Evolutionary conservation across 2,888 invertebrate species (phyloP), one percentile per base, ranked within the genome.

Genomic region (Aphodius granarius): DNA sequence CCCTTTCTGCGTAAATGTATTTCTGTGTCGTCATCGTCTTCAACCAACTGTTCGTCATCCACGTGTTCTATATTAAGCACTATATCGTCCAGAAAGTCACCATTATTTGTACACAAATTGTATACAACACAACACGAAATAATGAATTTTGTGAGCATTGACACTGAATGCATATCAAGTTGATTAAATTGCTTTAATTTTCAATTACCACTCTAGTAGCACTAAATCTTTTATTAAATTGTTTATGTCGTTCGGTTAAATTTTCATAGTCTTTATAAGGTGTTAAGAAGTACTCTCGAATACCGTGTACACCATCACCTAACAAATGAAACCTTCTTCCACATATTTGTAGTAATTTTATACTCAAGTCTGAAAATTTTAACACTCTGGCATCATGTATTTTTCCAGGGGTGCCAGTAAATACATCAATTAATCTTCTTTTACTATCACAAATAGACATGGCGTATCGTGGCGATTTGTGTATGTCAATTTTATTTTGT

Each of bases 401-500:
- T 80, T 84, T 84, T 23, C n/a, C n/a, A n/a, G n/a, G n/a, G n/a
- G n/a, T n/a, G n/a, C n/a, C n/a, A n/a, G n/a, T n/a, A n/a, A n/a
- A n/a, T n/a, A n/a, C n/a, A n/a, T n/a, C n/a, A n/a, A n/a, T n/a
- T n/a, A n/a, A n/a, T n/a, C n/a, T n/a, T n/a, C n/a, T n/a, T n/a
- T n/a, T n/a, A n/a, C n/a, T n/a, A n/a, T n/a, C n/a, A n/a, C n/a
- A n/a, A n/a, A n/a, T n/a, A n/a, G n/a, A n/a, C n/a, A n/a, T n/a
- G n/a, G n/a, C n/a, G n/a, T n/a, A 75, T 83, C 81, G 76, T 83
- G 82, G 19, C 83, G 78, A 73, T 86, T 85, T 2, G 81, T 78
- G 77, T 84, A 85, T 3, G 82, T 84, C 0, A 79, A 82, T 77
- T 81, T 81, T 6, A 83, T 80, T 82, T 84, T 85, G 64, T 82